phyloP scores from a whole-genome alignment of 2,888 invertebrate species.

The Hirtodrosophila histrioides region DNA sequence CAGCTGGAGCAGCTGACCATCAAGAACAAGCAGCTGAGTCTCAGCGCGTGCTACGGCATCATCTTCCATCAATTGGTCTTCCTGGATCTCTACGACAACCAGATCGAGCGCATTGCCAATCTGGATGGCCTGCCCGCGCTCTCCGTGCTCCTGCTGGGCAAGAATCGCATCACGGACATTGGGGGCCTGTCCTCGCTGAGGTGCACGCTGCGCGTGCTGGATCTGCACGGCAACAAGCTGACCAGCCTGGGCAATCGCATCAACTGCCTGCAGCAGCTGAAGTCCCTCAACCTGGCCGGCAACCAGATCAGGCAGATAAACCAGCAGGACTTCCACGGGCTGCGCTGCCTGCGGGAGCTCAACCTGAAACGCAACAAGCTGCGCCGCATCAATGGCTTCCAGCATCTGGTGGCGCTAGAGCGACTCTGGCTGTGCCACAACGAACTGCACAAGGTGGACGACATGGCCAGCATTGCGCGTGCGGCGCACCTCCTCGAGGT shows the following conservation, averaged over 20 bases:
- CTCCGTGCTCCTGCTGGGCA: slow-evolving; percentile 94
- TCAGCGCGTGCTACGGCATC: slow-evolving; percentile 78
- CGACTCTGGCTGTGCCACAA: slow-evolving; percentile 84
- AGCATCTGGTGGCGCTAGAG: slow-evolving; percentile 90
- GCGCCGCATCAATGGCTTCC: slow-evolving; percentile 91
- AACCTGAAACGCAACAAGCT: slow-evolving; percentile 95
- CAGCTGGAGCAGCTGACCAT: slow-evolving; percentile 73
- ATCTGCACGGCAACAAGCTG: slow-evolving; percentile 96
- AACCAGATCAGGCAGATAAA: slow-evolving; percentile 93
- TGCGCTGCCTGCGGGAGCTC: slow-evolving; percentile 92
- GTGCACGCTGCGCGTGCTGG: slow-evolving; percentile 93
- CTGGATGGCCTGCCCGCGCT: slow-evolving; percentile 91
- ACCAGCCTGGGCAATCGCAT: slow-evolving; percentile 84
- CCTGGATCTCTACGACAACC: slow-evolving; percentile 97
- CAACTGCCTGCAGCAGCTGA: slow-evolving; percentile 89
- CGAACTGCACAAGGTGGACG: slow-evolving; percentile 90
- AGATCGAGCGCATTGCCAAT: slow-evolving; percentile 93
- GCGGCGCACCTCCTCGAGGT: slow-evolving; percentile 91
- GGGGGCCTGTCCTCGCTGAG: slow-evolving; percentile 80
- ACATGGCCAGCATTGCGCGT: slow-evolving; percentile 92
- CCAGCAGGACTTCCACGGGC: slow-evolving; percentile 90
- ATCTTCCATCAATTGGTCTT: slow-evolving; percentile 90
- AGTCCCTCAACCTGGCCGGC: slow-evolving; percentile 96
- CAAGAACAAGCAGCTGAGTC: slow-evolving; percentile 81
- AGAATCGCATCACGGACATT: slow-evolving; percentile 88